These are phyloP conservation scores for Paramisgurnus dabryanus DNA, from an alignment of 2,113 vertebrate genomes.

Conservation along the genomic window DNA sequence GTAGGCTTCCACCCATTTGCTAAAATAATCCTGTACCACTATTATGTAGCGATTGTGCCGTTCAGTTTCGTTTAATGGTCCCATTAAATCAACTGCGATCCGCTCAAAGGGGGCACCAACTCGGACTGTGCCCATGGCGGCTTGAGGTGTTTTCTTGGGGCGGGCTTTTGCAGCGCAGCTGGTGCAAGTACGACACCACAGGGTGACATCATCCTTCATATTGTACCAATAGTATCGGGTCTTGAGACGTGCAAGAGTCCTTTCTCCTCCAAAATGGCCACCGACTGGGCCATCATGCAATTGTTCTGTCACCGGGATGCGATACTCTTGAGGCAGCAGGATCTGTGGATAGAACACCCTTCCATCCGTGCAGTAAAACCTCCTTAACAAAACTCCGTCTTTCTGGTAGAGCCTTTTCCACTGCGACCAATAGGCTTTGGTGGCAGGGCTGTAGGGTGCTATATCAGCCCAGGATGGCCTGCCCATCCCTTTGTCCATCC, in stretches of 20 bases:
- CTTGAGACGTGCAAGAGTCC: neutral
- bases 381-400: too few relatives aligned
- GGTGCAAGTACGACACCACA: constrained; percentile 32
- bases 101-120: constrained; percentile 22
- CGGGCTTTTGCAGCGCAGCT: constrained; percentile 21
- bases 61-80: constrained; percentile 29
- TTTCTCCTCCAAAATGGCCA: constrained; percentile 10
- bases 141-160: constrained; percentile 4
- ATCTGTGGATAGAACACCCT: constrained; percentile 27
- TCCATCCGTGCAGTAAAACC: neutral
- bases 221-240: constrained; percentile 28
- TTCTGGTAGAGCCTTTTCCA: too few relatives aligned
- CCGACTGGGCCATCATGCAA: constrained; percentile 16
- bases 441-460: too few relatives aligned
- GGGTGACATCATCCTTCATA: neutral
- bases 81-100: constrained; percentile 45
- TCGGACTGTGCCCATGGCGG: neutral
- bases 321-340: neutral
- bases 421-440: too few relatives aligned
- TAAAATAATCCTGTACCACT: constrained; percentile 46
- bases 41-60: constrained; percentile 27
- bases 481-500: too few relatives aligned
- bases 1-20: constrained; percentile 44
- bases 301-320: neutral
- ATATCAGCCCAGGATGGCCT: too few relatives aligned